Evolutionary conservation across 2,797 vertebrate species (phyloP).

Genomic region (Australoheros facetus): DNA sequence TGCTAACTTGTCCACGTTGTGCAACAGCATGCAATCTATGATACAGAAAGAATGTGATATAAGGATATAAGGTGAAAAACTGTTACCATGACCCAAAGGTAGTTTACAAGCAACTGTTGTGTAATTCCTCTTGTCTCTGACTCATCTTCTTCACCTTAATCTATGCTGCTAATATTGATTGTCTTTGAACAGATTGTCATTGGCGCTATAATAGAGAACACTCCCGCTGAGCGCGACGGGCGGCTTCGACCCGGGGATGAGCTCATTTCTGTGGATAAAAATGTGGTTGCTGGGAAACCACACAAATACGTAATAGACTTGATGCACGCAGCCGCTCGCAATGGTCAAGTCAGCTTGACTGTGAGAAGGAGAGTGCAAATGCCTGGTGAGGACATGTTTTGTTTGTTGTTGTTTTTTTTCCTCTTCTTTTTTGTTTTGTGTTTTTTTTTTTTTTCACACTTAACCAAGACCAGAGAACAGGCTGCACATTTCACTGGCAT

Average conservation of each 20-base stretch:
- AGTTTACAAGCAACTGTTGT: slow-evolving; percentile 18
- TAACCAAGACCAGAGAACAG: slow-evolving; percentile 16
- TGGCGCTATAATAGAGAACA: slow-evolving; percentile 98
- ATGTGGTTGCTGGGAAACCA: slow-evolving; percentile 95
- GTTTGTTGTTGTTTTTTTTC: not conserved
- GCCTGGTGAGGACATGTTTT: slow-evolving; percentile 81
- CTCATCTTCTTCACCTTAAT: slow-evolving; percentile 46
- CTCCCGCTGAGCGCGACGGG: slow-evolving; percentile 96
- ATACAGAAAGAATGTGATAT: slow-evolving; percentile 21
- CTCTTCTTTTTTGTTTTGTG: not conserved
- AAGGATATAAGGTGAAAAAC: slow-evolving; percentile 21
- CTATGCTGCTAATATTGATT: slow-evolving; percentile 71
- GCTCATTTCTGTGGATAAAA: slow-evolving; percentile 96
- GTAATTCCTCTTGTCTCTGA: slow-evolving; percentile 20
- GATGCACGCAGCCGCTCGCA: slow-evolving; percentile 98
- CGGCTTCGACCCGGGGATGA: slow-evolving; percentile 96
- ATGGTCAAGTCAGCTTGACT: slow-evolving; percentile 96
- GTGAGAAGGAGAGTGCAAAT: slow-evolving; percentile 94
- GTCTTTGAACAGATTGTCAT: slow-evolving; percentile 92
- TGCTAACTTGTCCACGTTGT: slow-evolving; percentile 59
- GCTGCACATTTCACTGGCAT: slow-evolving; percentile 43
- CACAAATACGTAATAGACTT: slow-evolving; percentile 99
- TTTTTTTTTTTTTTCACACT: slow-evolving; percentile 23
- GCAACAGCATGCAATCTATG: slow-evolving; percentile 50
- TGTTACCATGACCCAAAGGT: slow-evolving; percentile 19